phyloP scores from a whole-genome alignment of 2,888 invertebrate genomes.

The Alviniconcha strummeri region DNA sequence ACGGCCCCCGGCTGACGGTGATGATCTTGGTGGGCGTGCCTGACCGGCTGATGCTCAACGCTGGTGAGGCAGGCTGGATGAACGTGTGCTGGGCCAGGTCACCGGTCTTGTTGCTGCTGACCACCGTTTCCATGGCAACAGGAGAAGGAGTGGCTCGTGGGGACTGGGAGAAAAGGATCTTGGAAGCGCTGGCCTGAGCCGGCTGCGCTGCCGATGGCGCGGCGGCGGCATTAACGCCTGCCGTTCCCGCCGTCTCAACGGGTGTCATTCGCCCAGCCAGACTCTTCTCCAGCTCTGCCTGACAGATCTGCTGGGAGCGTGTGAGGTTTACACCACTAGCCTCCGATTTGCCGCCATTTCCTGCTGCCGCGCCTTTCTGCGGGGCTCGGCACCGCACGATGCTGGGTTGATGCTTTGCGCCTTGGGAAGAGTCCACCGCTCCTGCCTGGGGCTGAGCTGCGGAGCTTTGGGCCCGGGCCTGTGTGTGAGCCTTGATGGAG shows the following conservation, averaged over 20 bases:
- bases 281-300: slow-evolving; percentile 90
- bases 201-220: background rate
- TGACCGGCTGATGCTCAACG: slow-evolving; percentile 35
- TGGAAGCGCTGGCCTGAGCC: slow-evolving; percentile 46
- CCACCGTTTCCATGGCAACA: slow-evolving; percentile 1
- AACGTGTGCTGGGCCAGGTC: slow-evolving; percentile 37
- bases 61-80: slow-evolving; percentile 41
- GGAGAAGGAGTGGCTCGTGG: slow-evolving; percentile 35
- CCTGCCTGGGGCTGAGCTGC: slow-evolving; percentile 11
- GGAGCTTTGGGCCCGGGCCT: slow-evolving; percentile 46
- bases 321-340: slow-evolving; percentile 86
- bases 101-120: slow-evolving; percentile 24
- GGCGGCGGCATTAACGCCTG: slow-evolving; percentile 9
- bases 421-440: slow-evolving; percentile 1
- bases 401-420: slow-evolving; percentile 34
- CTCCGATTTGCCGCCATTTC: slow-evolving; percentile 20
- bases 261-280: slow-evolving; percentile 31
- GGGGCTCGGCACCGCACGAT: slow-evolving; percentile 26
- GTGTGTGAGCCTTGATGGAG: slow-evolving; percentile 70
- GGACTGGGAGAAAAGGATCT: slow-evolving; percentile 48
- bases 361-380: slow-evolving; percentile 8
- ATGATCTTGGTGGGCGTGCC: slow-evolving; percentile 40
- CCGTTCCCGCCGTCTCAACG: slow-evolving; percentile 6
- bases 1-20: slow-evolving; percentile 33
- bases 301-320: slow-evolving; percentile 91